Conservation (phyloP, 2,888 invertebrate genomes). For the Drosophila gaucha region DNA sequence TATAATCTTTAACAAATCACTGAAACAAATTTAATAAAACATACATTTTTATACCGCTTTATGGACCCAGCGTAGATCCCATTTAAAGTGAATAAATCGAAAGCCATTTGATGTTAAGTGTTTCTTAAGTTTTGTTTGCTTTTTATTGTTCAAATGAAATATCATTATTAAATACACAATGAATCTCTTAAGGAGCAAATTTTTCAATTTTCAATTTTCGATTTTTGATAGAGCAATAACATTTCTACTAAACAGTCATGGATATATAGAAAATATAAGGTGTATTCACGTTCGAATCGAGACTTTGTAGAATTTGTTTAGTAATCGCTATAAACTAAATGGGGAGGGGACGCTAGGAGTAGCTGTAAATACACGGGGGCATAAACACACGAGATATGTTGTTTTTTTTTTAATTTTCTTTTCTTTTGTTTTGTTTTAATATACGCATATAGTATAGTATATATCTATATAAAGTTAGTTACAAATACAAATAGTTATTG, state of each 20-base stretch:
- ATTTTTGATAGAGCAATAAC: conserved; percentile 64
- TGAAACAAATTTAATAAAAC: no score
- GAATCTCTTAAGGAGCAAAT: conserved; percentile 65
- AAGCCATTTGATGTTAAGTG: conserved; percentile 10
- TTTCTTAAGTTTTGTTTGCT: conserved; percentile 16
- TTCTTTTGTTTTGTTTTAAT: conserved; percentile 6
- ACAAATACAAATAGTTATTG: conserved; percentile 64
- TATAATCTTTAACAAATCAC: no score
- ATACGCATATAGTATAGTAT: conserved; percentile 25
- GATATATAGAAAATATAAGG: conserved; percentile 5
- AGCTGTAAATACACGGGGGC: conserved; percentile 18
- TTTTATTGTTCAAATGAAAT: conserved; percentile 55
- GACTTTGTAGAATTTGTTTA: conserved; percentile 20
- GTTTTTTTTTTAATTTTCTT: conserved; percentile 4
- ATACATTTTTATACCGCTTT: no score
- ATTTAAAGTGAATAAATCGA: not conserved
- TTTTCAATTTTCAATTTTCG: conserved; percentile 24
- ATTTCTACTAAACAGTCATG: conserved; percentile 53
- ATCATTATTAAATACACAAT: conserved; percentile 61
- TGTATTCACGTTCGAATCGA: conserved; percentile 1
- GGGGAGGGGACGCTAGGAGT: not conserved
- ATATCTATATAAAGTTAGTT: conserved; percentile 49
- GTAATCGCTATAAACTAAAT: conserved; percentile 13
- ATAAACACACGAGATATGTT: conserved; percentile 49
- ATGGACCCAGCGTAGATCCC: no score